phyloP scores from a whole-genome alignment of 2,113 vertebrate species.

The Alouatta palliata region DNA sequence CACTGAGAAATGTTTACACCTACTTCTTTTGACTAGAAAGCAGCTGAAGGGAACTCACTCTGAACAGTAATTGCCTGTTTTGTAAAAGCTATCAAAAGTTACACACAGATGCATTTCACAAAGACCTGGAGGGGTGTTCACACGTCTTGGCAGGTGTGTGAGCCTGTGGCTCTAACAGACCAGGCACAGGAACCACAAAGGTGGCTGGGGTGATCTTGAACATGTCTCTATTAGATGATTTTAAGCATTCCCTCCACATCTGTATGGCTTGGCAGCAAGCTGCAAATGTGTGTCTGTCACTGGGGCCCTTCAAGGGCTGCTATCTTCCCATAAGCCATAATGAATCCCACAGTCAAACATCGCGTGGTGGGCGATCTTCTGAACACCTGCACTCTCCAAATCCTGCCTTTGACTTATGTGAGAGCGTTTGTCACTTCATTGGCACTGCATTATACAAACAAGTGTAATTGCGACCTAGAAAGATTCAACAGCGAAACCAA shows the following conservation, averaged over 20 bases:
- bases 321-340: conserved; percentile 61
- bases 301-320: conserved; percentile 78
- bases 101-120: conserved; percentile 78
- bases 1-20: conserved; percentile 80
- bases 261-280: conserved; percentile 68
- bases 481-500: conserved; percentile 24
- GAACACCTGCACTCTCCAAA: conserved; percentile 76
- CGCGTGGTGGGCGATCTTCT: conserved; percentile 40
- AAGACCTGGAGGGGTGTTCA: conserved; percentile 63
- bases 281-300: conserved; percentile 67
- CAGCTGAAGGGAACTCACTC: conserved; percentile 74
- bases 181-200: conserved; percentile 75
- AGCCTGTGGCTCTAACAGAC: conserved; percentile 77
- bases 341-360: conserved; percentile 63
- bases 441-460: conserved; percentile 42
- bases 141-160: conserved; percentile 78
- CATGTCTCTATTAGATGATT: conserved; percentile 69
- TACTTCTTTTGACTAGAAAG: conserved; percentile 78
- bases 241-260: conserved; percentile 77
- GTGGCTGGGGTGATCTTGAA: conserved; percentile 74
- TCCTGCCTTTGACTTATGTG: conserved; percentile 48
- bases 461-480: conserved; percentile 45
- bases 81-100: conserved; percentile 79
- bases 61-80: conserved; percentile 77
- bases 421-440: conserved; percentile 59